Evolutionary conservation across 2,113 vertebrate genomes (phyloP).

Genomic region (Fulmarus glacialis): DNA sequence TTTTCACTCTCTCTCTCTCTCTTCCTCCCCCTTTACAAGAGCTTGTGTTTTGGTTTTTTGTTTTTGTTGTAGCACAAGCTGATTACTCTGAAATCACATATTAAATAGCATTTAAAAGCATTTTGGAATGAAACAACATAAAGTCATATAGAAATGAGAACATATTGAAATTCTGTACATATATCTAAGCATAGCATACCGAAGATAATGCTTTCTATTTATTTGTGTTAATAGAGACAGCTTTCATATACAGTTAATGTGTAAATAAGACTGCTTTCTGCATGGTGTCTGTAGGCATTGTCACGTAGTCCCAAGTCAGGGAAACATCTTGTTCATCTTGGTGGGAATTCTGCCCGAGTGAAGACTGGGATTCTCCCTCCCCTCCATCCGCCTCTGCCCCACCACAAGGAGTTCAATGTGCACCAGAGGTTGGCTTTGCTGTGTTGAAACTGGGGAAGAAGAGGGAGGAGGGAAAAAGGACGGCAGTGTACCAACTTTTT

Average conservation of each 20-base stretch:
- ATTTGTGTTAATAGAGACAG: not conserved
- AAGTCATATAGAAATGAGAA: not conserved
- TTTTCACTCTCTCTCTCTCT: conserved; percentile 80
- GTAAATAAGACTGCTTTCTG: not conserved
- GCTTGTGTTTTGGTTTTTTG: conserved; percentile 68
- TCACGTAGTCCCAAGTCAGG: not conserved
- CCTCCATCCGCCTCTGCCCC: not conserved
- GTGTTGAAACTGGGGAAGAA: not conserved
- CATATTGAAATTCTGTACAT: not conserved
- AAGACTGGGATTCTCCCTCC: not conserved
- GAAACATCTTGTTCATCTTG: not conserved
- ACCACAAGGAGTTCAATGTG: not conserved
- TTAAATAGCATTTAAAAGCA: conserved; percentile 73
- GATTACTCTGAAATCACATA: conserved; percentile 84
- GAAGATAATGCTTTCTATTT: not conserved
- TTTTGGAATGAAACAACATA: conserved; percentile 33
- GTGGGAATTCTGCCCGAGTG: not conserved
- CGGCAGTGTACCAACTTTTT: not conserved
- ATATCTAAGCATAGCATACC: not conserved
- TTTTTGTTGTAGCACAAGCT: conserved; percentile 82
- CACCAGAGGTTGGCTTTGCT: not conserved
- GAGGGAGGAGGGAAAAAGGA: not conserved
- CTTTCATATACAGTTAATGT: not conserved
- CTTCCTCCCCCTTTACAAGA: conserved; percentile 79
- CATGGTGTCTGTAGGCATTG: not conserved